A percentile compares a stretch with the other conserved stretches of the same genome.
phyloP scores from a whole-genome alignment of 2,888 invertebrate species.

The Saturnia pavonia region DNA sequence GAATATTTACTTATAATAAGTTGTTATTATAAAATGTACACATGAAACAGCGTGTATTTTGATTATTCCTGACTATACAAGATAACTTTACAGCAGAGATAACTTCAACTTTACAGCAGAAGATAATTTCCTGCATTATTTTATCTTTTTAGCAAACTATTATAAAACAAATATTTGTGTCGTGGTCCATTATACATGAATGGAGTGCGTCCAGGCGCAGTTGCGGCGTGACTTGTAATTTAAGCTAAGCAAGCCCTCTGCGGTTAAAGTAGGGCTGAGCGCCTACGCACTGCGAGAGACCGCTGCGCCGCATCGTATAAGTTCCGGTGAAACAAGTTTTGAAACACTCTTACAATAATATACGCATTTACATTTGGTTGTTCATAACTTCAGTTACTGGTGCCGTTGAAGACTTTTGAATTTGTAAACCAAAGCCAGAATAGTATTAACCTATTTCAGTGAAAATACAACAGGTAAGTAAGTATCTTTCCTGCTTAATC shows the following conservation, averaged over 20 bases:
- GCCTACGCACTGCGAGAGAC: constrained; percentile 45
- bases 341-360: constrained; percentile 38
- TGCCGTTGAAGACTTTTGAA: background rate
- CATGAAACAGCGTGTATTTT: background rate
- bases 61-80: background rate
- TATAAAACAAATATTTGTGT: constrained; percentile 20
- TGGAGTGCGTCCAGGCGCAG: constrained; percentile 25
- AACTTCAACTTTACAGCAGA: background rate
- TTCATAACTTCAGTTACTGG: background rate
- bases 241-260: background rate
- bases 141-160: background rate
- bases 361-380: constrained; percentile 9
- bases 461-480: too few relatives aligned
- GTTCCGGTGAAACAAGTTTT: constrained; percentile 53
- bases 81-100: background rate
- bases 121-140: constrained; percentile 4
- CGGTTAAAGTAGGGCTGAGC: constrained; percentile 30
- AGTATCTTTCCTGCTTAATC: too few relatives aligned
- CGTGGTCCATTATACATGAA: constrained; percentile 51
- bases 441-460: background rate
- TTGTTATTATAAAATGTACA: background rate
- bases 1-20: background rate
- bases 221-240: constrained; percentile 48
- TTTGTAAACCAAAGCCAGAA: background rate
- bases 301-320: constrained; percentile 27